A percentile compares a stretch with the other conserved stretches of the same genome.
These are phyloP conservation scores for Megaceryle alcyon DNA, from an alignment of 2,797 vertebrate genomes.

Conservation along the genomic window DNA sequence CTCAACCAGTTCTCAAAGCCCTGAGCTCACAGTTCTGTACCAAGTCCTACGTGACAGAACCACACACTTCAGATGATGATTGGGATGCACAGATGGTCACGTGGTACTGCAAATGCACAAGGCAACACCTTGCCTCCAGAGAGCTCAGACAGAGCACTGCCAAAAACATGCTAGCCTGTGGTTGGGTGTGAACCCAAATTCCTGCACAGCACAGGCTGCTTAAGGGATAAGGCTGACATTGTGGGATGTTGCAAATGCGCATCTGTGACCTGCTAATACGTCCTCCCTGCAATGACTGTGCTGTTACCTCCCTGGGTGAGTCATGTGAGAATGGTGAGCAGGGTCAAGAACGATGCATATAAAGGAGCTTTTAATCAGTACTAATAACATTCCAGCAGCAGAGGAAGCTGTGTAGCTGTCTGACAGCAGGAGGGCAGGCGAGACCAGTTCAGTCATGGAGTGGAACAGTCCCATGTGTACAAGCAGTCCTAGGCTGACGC, in stretches of 20 bases:
- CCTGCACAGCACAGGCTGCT: neutral
- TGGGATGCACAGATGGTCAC: neutral
- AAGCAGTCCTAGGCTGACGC: neutral
- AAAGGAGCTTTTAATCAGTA: neutral
- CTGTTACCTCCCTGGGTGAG: conserved; percentile 29
- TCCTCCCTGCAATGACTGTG: neutral
- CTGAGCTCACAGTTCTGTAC: neutral
- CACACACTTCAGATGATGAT: accelerated
- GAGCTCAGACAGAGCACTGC: neutral
- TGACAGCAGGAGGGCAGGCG: neutral
- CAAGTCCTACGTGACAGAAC: neutral
- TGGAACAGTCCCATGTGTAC: neutral
- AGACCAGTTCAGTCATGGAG: neutral
- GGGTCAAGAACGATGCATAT: neutral
- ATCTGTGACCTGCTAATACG: neutral
- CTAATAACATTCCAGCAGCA: neutral
- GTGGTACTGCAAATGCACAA: neutral
- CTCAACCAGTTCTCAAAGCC: neutral
- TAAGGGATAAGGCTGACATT: neutral
- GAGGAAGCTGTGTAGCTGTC: neutral
- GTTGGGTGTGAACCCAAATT: neutral
- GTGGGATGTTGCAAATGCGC: neutral
- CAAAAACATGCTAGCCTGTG: neutral
- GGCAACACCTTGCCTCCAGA: neutral
- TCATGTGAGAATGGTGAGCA: conserved; percentile 26